phyloP scores from a whole-genome alignment of 2,888 invertebrate species.

The Maniola hyperantus region DNA sequence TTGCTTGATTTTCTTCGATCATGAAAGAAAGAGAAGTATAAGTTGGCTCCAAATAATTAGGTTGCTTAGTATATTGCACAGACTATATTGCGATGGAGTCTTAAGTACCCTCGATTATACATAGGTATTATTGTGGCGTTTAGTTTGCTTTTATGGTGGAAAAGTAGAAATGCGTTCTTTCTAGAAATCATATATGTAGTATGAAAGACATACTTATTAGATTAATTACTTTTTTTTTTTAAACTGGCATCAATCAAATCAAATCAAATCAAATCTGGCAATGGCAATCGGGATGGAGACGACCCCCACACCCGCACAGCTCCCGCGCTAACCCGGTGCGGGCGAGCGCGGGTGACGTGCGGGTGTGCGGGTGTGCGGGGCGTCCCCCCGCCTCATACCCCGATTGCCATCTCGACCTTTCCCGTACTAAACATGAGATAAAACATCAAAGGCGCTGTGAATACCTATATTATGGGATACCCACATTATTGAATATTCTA shows the following conservation, averaged over 20 bases:
- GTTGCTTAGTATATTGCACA: conserved; percentile 20
- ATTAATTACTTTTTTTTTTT: too few relatives aligned
- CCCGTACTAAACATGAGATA: too few relatives aligned
- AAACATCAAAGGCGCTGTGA: background rate
- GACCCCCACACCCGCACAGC: too few relatives aligned
- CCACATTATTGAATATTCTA: background rate
- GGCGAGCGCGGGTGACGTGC: too few relatives aligned
- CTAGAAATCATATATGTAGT: too few relatives aligned
- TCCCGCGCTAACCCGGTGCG: too few relatives aligned
- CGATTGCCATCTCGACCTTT: too few relatives aligned
- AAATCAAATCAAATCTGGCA: too few relatives aligned
- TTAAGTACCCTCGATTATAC: conserved; percentile 28
- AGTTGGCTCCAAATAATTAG: conserved; percentile 25
- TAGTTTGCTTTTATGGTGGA: conserved; percentile 4
- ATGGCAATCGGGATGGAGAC: too few relatives aligned
- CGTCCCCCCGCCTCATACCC: too few relatives aligned
- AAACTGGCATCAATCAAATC: too few relatives aligned
- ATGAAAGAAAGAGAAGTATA: conserved; percentile 37
- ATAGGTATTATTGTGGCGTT: conserved; percentile 22
- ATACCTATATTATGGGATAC: background rate
- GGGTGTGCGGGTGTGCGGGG: too few relatives aligned
- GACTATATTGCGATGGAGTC: conserved; percentile 18
- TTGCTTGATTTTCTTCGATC: conserved; percentile 64
- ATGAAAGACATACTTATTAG: background rate
- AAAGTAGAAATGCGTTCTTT: background rate